Percentiles rank a stretch among this genome's conserved stretches.
Conservation (phyloP, 2,113 vertebrate species). For the Lasiurus cinereus region DNA sequence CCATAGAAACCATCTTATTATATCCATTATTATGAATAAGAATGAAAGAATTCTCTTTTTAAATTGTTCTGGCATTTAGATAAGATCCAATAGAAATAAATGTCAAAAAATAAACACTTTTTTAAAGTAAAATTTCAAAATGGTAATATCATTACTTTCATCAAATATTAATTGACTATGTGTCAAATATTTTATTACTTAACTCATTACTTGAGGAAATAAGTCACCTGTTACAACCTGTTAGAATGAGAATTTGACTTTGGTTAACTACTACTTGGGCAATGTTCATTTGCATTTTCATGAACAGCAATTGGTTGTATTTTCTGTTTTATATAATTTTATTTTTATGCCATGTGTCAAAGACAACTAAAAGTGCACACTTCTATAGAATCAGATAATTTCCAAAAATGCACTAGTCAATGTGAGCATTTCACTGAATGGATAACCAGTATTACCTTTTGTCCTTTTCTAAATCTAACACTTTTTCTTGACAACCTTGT, state of each 20-base stretch:
- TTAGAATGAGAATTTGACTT: constrained; percentile 24
- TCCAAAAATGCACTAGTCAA: neutral
- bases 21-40: neutral
- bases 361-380: neutral
- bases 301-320: constrained; percentile 25
- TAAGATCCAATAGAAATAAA: neutral
- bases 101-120: neutral
- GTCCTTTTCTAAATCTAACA: neutral
- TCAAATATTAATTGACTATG: neutral
- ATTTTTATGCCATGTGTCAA: neutral
- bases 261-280: neutral
- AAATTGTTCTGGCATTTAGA: neutral
- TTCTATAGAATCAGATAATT: neutral
- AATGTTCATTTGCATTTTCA: constrained; percentile 9
- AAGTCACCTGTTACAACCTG: neutral
- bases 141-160: neutral
- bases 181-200: neutral
- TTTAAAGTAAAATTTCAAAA: constrained; percentile 45
- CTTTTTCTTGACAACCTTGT: neutral
- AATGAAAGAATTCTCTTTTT: neutral
- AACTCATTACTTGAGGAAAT: neutral
- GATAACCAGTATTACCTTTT: neutral
- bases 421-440: neutral
- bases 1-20: neutral
- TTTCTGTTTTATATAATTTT: neutral